phyloP scores from a whole-genome alignment of 2,113 vertebrate genomes.

The Hydrochoerus hydrochaeris region DNA sequence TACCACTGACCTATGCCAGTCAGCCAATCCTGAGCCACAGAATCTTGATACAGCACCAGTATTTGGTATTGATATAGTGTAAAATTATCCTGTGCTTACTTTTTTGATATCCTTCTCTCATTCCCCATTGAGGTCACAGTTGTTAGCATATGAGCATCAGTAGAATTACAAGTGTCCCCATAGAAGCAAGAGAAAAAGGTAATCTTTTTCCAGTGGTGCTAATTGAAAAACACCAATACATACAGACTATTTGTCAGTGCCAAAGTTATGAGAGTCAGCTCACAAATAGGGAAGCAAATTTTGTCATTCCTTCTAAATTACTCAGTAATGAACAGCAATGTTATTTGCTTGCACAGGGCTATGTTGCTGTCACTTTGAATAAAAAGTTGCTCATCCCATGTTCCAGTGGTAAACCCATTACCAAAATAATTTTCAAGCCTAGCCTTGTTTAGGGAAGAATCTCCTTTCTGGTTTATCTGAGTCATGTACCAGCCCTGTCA shows the following conservation, averaged over 20 bases:
- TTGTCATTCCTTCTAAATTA: not conserved
- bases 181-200: slow-evolving; percentile 1
- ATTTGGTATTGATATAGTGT: not conserved
- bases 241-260: not conserved
- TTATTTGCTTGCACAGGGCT: not conserved
- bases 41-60: not conserved
- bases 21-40: not conserved
- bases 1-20: not conserved
- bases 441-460: not conserved
- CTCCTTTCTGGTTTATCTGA: not conserved
- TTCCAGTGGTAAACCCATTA: not conserved
- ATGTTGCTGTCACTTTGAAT: slow-evolving; percentile 5
- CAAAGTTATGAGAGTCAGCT: not conserved
- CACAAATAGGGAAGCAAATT: not conserved
- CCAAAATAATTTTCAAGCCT: not conserved
- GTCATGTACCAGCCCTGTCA: not conserved
- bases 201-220: not conserved
- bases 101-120: not conserved
- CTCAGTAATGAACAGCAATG: not conserved
- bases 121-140: not conserved
- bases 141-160: not conserved
- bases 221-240: slow-evolving; percentile 6
- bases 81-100: not conserved
- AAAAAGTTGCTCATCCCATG: not conserved
- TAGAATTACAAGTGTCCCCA: not conserved